phyloP scores from a whole-genome alignment of 2,113 vertebrate genomes.

The Sapajus apella region DNA sequence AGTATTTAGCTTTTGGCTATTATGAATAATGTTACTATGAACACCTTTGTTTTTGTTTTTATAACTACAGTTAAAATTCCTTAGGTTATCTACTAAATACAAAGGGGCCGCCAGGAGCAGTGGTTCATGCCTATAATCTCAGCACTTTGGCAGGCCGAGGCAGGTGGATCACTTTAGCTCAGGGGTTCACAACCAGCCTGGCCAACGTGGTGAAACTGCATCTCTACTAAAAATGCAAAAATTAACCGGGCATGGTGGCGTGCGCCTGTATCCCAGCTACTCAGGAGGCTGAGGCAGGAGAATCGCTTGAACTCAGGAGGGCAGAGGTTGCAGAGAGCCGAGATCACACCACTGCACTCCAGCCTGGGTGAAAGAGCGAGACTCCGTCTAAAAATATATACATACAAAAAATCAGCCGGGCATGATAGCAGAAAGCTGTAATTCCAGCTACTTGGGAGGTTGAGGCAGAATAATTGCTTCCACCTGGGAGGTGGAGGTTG shows the following conservation, averaged over 20 bases:
- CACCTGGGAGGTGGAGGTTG: background rate
- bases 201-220: background rate
- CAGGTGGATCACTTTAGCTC: background rate
- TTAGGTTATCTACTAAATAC: background rate
- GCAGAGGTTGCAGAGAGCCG: no score
- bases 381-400: no score
- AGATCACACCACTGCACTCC: no score
- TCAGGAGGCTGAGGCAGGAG: no score
- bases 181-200: background rate
- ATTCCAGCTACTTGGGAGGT: background rate
- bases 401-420: no score
- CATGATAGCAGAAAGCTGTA: background rate
- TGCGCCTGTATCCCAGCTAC: no score
- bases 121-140: background rate
- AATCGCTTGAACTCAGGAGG: no score
- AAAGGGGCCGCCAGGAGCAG: background rate
- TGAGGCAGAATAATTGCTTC: background rate
- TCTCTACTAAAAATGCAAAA: background rate
- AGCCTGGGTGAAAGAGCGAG: no score
- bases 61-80: background rate
- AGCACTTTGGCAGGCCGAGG: background rate
- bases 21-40: background rate
- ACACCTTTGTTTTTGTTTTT: background rate
- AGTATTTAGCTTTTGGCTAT: background rate
- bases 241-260: no score